These are phyloP conservation scores for Agrochola circellaris DNA, from an alignment of 2,888 invertebrate genomes.

Conservation along the genomic window DNA sequence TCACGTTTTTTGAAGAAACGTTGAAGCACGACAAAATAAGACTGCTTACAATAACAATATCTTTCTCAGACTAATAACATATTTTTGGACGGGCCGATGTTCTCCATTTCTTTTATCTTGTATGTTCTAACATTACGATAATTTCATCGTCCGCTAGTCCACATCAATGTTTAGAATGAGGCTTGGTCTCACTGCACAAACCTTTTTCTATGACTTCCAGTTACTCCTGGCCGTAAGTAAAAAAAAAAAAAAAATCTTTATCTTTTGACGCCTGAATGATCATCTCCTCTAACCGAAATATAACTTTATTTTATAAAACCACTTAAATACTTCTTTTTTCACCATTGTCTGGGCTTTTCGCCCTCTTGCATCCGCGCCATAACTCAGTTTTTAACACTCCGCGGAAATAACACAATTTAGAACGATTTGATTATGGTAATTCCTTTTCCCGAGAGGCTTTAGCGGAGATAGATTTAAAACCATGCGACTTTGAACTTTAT, in stretches of 20 bases:
- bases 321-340: neutral
- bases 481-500: constrained; percentile 16
- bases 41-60: neutral
- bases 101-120: neutral
- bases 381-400: constrained; percentile 18
- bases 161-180: neutral
- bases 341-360: neutral
- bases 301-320: neutral
- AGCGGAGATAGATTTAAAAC: neutral
- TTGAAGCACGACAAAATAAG: neutral
- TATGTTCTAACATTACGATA: neutral
- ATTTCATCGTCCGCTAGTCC: neutral
- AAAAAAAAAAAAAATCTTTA: too few species aligned
- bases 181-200: neutral
- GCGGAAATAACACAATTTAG: constrained; percentile 17
- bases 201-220: neutral
- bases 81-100: neutral
- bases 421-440: constrained; percentile 44
- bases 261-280: too few species aligned
- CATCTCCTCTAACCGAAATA: neutral
- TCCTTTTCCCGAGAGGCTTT: constrained; percentile 7
- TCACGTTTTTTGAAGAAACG: neutral
- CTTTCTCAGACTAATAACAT: neutral
- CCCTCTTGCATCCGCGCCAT: neutral
- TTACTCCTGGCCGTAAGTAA: too few species aligned